Conservation (phyloP, 2,113 vertebrate species). For the Ophthalmolycus amberensis region DNA sequence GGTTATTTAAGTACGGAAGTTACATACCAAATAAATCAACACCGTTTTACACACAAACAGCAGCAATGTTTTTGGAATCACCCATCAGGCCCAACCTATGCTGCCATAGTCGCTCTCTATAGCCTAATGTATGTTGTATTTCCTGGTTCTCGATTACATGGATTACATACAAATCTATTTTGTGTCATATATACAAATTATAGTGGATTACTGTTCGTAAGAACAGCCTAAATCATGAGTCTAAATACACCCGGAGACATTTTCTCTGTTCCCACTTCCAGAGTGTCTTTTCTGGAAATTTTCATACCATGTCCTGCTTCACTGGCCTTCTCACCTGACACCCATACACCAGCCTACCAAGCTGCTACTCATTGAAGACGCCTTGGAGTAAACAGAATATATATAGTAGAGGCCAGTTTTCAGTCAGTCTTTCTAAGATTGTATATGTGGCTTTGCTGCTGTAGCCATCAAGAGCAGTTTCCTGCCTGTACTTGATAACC, state of each 20-base stretch:
- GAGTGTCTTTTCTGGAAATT: background rate
- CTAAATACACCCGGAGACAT: background rate
- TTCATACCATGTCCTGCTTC: background rate
- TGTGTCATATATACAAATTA: background rate
- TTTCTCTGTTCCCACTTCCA: background rate
- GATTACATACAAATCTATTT: too few species aligned
- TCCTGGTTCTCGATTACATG: background rate
- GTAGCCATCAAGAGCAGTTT: background rate
- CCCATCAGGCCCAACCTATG: background rate
- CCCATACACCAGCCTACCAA: background rate
- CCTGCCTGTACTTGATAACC: background rate
- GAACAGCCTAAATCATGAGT: background rate
- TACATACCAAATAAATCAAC: background rate
- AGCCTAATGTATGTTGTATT: background rate
- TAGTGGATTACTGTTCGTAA: background rate
- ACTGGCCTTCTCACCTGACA: background rate
- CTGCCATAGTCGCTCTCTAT: too few species aligned
- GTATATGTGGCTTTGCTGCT: background rate
- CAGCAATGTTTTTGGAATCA: background rate
- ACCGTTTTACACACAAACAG: background rate
- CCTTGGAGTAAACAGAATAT: background rate
- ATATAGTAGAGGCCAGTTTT: background rate
- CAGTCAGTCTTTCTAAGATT: background rate
- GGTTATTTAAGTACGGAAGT: background rate
- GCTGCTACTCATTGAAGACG: background rate